phyloP scores from a whole-genome alignment of 2,888 invertebrate genomes.

The Chirona hameri region DNA sequence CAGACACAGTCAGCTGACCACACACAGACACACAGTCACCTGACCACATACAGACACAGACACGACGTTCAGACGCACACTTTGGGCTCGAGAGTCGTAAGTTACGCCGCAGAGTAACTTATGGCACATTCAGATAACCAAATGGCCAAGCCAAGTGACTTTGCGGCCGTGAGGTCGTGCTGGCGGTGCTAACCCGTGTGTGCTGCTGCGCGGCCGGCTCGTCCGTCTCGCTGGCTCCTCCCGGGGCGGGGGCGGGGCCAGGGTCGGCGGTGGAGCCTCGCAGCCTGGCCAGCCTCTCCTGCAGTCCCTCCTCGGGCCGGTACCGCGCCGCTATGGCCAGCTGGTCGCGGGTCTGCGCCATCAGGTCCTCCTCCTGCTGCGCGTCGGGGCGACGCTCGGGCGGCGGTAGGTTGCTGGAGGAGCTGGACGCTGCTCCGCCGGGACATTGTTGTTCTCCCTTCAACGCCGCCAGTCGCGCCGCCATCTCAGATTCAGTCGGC shows the following conservation, averaged over 20 bases:
- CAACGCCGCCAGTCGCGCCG: not conserved
- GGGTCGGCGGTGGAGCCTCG: not conserved
- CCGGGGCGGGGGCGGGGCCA: too few species aligned
- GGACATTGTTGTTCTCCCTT: not conserved
- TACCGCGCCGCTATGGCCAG: not conserved
- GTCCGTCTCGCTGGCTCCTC: too few species aligned
- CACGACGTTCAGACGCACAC: too few species aligned
- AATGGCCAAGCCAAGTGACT: too few species aligned
- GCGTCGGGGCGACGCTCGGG: not conserved
- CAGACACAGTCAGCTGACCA: not conserved
- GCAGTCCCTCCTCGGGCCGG: constrained; percentile 6
- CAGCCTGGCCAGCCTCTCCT: not conserved
- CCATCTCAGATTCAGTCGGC: not conserved
- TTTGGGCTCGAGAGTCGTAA: too few species aligned
- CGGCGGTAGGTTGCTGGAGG: constrained; percentile 1
- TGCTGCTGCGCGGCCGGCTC: too few species aligned
- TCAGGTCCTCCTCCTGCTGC: not conserved
- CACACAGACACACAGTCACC: too few species aligned
- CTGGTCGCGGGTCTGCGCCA: not conserved
- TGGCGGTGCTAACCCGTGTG: too few species aligned
- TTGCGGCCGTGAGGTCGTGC: too few species aligned
- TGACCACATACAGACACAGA: too few species aligned
- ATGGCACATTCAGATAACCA: too few species aligned
- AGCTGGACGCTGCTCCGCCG: not conserved
- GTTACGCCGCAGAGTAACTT: too few species aligned